Percentiles rank a stretch among this genome's conserved stretches.
These are phyloP conservation scores for Cathartes aura DNA, from an alignment of 2,113 vertebrate genomes.

Conservation along the genomic window DNA sequence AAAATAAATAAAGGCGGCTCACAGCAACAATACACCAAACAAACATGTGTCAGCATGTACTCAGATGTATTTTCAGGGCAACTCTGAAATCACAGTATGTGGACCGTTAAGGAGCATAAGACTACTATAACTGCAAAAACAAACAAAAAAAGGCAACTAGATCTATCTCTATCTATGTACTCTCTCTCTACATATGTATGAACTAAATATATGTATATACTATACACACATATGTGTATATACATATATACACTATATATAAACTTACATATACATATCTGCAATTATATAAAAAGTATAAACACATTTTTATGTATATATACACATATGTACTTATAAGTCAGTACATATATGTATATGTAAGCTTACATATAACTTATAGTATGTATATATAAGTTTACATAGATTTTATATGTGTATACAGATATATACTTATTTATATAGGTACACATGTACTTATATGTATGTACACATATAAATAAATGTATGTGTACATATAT, in stretches of 20 bases:
- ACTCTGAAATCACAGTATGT: not conserved
- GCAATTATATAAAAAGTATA: not conserved
- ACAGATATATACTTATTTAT: not conserved
- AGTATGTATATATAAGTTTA: not conserved
- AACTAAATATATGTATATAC: not conserved
- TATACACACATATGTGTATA: accelerated
- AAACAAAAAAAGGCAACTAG: not conserved
- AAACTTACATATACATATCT: not conserved
- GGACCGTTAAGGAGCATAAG: not conserved
- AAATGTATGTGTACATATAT: not conserved
- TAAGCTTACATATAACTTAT: not conserved
- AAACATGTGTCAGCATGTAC: not conserved
- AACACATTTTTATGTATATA: not conserved
- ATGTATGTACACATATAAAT: not conserved
- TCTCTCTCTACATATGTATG: not conserved
- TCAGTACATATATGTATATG: not conserved
- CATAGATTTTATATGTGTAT: not conserved
- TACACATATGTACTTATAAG: not conserved
- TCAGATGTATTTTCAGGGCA: not conserved
- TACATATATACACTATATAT: not conserved
- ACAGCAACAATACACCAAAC: not conserved
- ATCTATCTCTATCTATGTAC: not conserved
- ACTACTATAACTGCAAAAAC: not conserved
- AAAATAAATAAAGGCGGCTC: not conserved
- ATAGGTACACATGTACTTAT: not conserved